Base-by-base conservation (phyloP, 2,888 invertebrate species). In the Peribatodes rhomboidaria region DNA sequence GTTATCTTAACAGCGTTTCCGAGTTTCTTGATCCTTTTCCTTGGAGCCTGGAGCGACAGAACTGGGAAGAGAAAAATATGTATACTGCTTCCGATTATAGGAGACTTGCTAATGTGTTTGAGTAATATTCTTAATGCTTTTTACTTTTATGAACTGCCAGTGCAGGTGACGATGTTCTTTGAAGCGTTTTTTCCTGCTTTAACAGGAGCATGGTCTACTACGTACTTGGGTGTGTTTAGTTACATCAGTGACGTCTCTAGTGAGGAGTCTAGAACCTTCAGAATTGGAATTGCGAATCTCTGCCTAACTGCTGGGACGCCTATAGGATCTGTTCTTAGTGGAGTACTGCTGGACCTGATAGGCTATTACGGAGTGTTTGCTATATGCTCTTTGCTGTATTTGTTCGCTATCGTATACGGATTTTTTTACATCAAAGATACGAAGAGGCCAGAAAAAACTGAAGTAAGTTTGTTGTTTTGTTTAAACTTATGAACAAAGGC, bases 21-120 rank as follows among this genome's bases (percentile, higher is more conserved):
- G 2, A 90, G 94, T 58, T 71, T 94, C 3, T 74, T 95, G 1
- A 94, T 95, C 14, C 80, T 94, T 0, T 94, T 95, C 61, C 74
- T 95, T 31, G 95, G 95, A 6, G 94, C 95, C 0, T 95, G 95
- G 95, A 95, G 94, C 63, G 95, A 95, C 70, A 87, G 94, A 50
- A 94, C 94, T 4, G 93, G 94, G 2, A 89, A 93, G 47, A 84
- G 95, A 42, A 95, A 94, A 73, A 92, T 94, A 3, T 95, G 94
- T 61, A 94, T 95, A 67, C 73, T 95, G 0, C 73, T 94, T 2
- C 95, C 95, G 0, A 88, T 95, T 2, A 66, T 92, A 3, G 95
- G 95, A 6, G 94, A 95, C 66, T 72, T 94, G 1, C 65, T 94
- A 0, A 90, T 89, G 72, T 90, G 89, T 65, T 58, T 93, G 2